These are phyloP conservation scores for Hydroisotoma schaefferi DNA, from an alignment of 2,888 invertebrate species.

Conservation along the genomic window DNA sequence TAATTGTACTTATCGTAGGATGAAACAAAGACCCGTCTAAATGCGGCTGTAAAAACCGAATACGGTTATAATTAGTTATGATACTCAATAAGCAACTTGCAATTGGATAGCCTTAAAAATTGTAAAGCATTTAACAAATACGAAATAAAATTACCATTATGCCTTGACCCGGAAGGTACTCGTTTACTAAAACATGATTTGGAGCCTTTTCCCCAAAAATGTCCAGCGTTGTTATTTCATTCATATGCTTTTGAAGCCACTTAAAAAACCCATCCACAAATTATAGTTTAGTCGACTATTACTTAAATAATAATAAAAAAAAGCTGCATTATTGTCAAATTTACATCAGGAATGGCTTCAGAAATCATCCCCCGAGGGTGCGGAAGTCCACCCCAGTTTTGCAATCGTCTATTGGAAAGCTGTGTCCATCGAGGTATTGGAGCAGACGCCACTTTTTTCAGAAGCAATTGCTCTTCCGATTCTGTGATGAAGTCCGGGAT, in stretches of 20 bases:
- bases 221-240: slow-evolving; percentile 65
- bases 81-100: neutral
- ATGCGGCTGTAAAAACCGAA: slow-evolving; percentile 64
- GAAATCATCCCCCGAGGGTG: slow-evolving; percentile 90
- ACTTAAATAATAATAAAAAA: neutral
- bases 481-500: slow-evolving; percentile 79
- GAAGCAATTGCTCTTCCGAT: slow-evolving; percentile 67
- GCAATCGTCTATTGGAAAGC: slow-evolving; percentile 82
- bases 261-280: slow-evolving; percentile 50
- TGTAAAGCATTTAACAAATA: no score
- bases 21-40: slow-evolving; percentile 91
- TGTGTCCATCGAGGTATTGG: slow-evolving; percentile 97
- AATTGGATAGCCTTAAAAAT: no score
- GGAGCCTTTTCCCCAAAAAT: slow-evolving; percentile 69
- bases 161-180: slow-evolving; percentile 88
- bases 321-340: neutral
- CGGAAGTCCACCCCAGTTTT: slow-evolving; percentile 96
- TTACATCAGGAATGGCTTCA: slow-evolving; percentile 71
- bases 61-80: neutral
- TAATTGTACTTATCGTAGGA: slow-evolving; percentile 88
- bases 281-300: neutral
- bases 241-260: slow-evolving; percentile 73
- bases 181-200: slow-evolving; percentile 93
- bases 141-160: slow-evolving; percentile 66
- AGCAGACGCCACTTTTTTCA: slow-evolving; percentile 69